Base-by-base conservation (phyloP, 2,797 vertebrate species). In the Enteromius radiatus region DNA sequence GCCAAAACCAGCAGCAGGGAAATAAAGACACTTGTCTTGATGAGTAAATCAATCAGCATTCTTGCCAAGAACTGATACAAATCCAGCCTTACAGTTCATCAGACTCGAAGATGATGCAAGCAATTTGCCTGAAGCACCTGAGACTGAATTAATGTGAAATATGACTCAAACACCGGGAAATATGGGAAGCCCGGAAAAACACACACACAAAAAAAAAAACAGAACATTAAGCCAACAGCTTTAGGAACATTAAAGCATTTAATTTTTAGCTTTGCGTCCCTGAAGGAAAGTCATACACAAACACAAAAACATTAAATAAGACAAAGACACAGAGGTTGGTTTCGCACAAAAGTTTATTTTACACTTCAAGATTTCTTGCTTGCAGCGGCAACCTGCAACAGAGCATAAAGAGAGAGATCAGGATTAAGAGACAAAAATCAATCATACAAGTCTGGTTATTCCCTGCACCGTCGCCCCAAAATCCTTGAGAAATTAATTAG, bases 281-380 rank as follows among this genome's bases (percentile, higher is more conserved):
- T 43, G 33, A 49, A 33, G 70, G 41, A 73, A 26, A 75, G 3
- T 33, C 3, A 31, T 4, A 63, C 15, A 31, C 21, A 59, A 11
- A 8, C 71, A 78, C 6, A 82, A 83, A 83, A 8, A 38, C 5
- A 70, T 63, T 63, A 28, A 54, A 83, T 31, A 91, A 84, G 81
- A 71, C 0, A 23, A 91, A 85, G 81, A 69, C 0, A 43, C 87
- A 76, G 15, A 26, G 1, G 6, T 82, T 11, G 86, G 81, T 91
- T 93, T 93, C 54, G 92, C 89, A 87, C 93, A 93, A 94, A 94
- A 87, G 81, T 95, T 95, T 95, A 95, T 91, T 91, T 78, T 92
- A 94, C 88, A 93, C 89, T 92, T 91, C 84, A 76, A 87, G 92
- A 92, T 90, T 95, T 96, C 93, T 93, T 91, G 89, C 80, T 95